Conservation (phyloP, 1,140 invertebrate species). For the Melitaea cinxia region DNA sequence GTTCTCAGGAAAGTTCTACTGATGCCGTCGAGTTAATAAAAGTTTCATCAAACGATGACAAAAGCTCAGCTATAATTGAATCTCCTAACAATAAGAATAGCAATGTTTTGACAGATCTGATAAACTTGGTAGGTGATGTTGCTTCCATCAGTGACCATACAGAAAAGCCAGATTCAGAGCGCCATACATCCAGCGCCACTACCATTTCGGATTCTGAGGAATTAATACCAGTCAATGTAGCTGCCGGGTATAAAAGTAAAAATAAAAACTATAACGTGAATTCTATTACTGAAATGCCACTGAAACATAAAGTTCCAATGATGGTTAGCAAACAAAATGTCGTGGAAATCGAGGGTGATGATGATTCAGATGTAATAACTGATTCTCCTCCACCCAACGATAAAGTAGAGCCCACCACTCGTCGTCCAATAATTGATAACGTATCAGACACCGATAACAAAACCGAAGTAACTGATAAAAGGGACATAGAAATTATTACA, state of each 20-base stretch:
- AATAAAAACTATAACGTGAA: slow-evolving; percentile 71
- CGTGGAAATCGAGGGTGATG: slow-evolving; percentile 72
- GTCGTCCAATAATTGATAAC: slow-evolving; percentile 67
- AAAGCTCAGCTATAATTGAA: slow-evolving; percentile 66
- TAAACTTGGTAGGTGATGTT: slow-evolving; percentile 76
- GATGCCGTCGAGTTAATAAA: slow-evolving; percentile 69
- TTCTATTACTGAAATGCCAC: slow-evolving; percentile 68
- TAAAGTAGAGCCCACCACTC: slow-evolving; percentile 72
- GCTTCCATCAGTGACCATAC: slow-evolving; percentile 75
- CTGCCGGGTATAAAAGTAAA: slow-evolving; percentile 70
- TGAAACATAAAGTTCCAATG: slow-evolving; percentile 53
- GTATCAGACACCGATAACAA: slow-evolving; percentile 63
- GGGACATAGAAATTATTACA: slow-evolving; percentile 74
- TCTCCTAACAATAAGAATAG: slow-evolving; percentile 49
- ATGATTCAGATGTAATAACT: slow-evolving; percentile 65
- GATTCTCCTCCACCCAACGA: slow-evolving; percentile 68
- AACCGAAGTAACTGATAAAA: slow-evolving; percentile 55
- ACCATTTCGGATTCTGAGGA: slow-evolving; percentile 71
- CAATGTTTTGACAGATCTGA: slow-evolving; percentile 73
- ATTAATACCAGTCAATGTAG: slow-evolving; percentile 66
- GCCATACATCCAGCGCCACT: slow-evolving; percentile 40
- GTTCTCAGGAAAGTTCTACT: slow-evolving; percentile 60
- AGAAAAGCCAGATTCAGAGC: slow-evolving; percentile 38
- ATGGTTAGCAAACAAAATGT: slow-evolving; percentile 55
- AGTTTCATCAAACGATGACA: slow-evolving; percentile 50